Percentiles rank a stretch among this genome's conserved stretches.
These are phyloP conservation scores for Euwallacea fornicatus DNA, from an alignment of 1,140 invertebrate species.

Conservation along the genomic window DNA sequence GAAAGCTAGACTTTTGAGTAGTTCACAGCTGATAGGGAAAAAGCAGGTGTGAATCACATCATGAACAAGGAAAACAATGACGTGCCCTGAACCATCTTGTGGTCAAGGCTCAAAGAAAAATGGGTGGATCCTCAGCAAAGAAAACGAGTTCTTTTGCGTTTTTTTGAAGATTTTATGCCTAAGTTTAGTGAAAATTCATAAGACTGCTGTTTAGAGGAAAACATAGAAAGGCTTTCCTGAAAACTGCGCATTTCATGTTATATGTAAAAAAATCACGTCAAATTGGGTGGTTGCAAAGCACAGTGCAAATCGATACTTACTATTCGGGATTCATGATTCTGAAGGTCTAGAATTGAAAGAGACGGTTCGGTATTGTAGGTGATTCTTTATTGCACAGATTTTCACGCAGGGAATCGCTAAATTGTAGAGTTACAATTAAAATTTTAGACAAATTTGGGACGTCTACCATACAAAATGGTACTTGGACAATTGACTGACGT, in stretches of 20 bases:
- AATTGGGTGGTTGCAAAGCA: slow-evolving; percentile 38
- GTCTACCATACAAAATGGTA: slow-evolving; percentile 10
- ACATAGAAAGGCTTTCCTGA: slow-evolving; percentile 28
- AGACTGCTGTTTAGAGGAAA: slow-evolving; percentile 3
- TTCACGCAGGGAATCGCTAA: slow-evolving; percentile 13
- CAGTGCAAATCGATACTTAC: slow-evolving; percentile 53
- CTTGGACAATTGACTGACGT: slow-evolving; percentile 7
- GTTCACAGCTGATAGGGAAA: too few relatives aligned
- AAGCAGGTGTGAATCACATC: not conserved
- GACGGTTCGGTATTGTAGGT: slow-evolving; percentile 2
- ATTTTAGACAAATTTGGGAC: slow-evolving; percentile 37
- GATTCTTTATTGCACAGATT: slow-evolving; percentile 29
- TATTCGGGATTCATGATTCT: slow-evolving; percentile 54
- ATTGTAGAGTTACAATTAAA: slow-evolving; percentile 26
- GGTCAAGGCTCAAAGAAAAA: slow-evolving; percentile 21
- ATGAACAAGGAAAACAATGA: slow-evolving; percentile 23
- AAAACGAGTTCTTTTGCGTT: slow-evolving; percentile 3
- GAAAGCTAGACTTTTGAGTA: too few relatives aligned
- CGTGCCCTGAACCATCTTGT: slow-evolving; percentile 29
- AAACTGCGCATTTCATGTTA: slow-evolving; percentile 40
- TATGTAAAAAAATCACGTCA: slow-evolving; percentile 38
- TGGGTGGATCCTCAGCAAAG: slow-evolving; percentile 37
- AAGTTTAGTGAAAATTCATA: not conserved
- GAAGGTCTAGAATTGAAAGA: not conserved
- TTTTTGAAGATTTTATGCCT: not conserved